phyloP scores from a whole-genome alignment of 2,888 invertebrate genomes.

The Ormyrus rosae region DNA sequence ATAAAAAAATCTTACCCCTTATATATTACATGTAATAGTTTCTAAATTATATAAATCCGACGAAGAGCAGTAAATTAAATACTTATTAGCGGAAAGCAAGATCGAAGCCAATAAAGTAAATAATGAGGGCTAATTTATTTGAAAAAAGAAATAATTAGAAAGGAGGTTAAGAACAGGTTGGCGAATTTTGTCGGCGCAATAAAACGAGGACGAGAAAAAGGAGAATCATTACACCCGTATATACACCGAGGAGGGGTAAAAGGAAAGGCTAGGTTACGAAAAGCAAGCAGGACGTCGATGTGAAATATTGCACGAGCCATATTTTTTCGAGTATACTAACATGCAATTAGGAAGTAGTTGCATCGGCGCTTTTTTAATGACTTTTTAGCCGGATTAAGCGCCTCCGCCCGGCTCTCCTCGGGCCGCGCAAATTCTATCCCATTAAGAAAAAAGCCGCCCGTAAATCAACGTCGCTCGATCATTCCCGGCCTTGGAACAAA shows the following conservation, averaged over 20 bases:
- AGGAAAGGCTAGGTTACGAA: not conserved
- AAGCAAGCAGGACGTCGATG: slow-evolving; percentile 24
- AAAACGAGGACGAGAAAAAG: not conserved
- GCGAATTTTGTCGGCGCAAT: not conserved
- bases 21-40: too few species aligned
- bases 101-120: not conserved
- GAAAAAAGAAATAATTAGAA: too few species aligned
- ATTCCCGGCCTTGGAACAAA: slow-evolving; percentile 40
- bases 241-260: not conserved
- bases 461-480: slow-evolving; percentile 43
- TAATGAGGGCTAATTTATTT: too few species aligned
- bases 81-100: not conserved
- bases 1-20: too few species aligned
- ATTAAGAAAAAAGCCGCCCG: slow-evolving; percentile 49
- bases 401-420: slow-evolving; percentile 3
- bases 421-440: slow-evolving; percentile 39
- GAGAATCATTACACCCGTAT: not conserved
- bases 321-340: slow-evolving; percentile 47
- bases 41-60: too few species aligned
- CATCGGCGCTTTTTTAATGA: slow-evolving; percentile 40
- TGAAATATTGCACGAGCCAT: slow-evolving; percentile 47
- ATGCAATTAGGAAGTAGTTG: slow-evolving; percentile 55
- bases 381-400: slow-evolving; percentile 50
- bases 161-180: too few species aligned
- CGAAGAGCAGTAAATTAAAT: not conserved